A percentile compares a stretch with the other conserved stretches of the same genome.
Evolutionary conservation across 2,888 invertebrate genomes (phyloP).

Genomic region (Trachelus stipa): DNA sequence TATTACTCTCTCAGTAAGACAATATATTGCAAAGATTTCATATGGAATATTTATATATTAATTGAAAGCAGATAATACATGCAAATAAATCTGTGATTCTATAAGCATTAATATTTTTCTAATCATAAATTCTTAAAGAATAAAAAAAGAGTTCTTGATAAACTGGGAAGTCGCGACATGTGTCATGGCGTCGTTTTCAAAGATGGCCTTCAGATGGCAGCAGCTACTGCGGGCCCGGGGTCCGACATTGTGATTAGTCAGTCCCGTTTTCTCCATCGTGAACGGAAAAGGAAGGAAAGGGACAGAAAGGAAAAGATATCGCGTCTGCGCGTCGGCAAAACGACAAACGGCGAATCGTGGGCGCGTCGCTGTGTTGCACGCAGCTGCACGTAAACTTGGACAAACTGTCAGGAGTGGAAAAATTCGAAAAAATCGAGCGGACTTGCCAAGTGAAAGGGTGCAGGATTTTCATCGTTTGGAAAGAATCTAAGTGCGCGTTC

Average conservation of each 20-base stretch:
- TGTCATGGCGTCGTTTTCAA: background rate
- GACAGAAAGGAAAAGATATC: background rate
- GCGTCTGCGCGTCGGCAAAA: slow-evolving; percentile 6
- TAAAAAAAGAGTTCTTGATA: background rate
- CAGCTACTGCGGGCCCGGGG: background rate
- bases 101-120: background rate
- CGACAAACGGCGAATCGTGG: slow-evolving; percentile 5
- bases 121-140: background rate
- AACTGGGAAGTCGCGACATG: background rate
- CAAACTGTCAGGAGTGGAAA: background rate
- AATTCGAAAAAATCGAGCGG: background rate
- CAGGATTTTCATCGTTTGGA: background rate
- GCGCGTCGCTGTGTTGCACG: slow-evolving; percentile 6
- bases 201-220: background rate
- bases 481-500: background rate
- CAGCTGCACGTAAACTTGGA: background rate
- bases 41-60: background rate
- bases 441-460: background rate
- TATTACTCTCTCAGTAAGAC: background rate
- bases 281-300: background rate
- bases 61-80: background rate
- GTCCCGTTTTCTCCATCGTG: background rate
- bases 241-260: background rate
- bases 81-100: background rate
- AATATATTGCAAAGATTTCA: background rate